phyloP scores from a whole-genome alignment of 2,113 vertebrate genomes.

The Strix uralensis region DNA sequence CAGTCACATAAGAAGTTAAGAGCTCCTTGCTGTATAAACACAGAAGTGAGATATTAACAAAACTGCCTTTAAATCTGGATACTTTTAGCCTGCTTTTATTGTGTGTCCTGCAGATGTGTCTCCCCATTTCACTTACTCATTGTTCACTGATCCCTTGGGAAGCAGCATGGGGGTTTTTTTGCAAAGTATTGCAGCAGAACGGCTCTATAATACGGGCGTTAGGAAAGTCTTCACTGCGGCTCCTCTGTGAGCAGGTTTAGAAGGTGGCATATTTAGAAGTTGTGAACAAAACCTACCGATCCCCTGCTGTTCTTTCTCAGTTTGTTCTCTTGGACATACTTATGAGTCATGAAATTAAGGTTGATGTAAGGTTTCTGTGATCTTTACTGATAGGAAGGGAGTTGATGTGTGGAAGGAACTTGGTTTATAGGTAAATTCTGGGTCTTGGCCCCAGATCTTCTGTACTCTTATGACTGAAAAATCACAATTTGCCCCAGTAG shows the following conservation, averaged over 20 bases:
- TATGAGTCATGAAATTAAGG: not conserved
- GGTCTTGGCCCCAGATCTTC: not conserved
- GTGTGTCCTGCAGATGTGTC: not conserved
- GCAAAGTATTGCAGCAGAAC: not conserved
- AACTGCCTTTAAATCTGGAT: not conserved
- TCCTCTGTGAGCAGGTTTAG: not conserved
- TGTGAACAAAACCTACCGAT: not conserved
- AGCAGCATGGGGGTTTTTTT: not conserved
- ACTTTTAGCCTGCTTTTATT: not conserved
- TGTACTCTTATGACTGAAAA: not conserved
- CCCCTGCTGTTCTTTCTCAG: not conserved
- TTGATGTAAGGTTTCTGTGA: not conserved
- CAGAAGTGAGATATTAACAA: not conserved
- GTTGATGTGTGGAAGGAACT: not conserved
- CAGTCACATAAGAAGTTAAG: not conserved
- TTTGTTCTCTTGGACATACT: not conserved
- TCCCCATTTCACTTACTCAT: not conserved
- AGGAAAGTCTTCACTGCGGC: not conserved
- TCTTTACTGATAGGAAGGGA: accelerated
- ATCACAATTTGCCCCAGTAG: accelerated
- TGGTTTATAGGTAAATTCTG: not conserved
- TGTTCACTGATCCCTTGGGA: not conserved
- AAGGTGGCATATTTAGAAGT: not conserved
- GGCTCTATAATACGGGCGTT: not conserved
- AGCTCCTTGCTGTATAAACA: not conserved